These are phyloP conservation scores for Geotrupes spiniger DNA, from an alignment of 2,888 invertebrate genomes.

Conservation along the genomic window DNA sequence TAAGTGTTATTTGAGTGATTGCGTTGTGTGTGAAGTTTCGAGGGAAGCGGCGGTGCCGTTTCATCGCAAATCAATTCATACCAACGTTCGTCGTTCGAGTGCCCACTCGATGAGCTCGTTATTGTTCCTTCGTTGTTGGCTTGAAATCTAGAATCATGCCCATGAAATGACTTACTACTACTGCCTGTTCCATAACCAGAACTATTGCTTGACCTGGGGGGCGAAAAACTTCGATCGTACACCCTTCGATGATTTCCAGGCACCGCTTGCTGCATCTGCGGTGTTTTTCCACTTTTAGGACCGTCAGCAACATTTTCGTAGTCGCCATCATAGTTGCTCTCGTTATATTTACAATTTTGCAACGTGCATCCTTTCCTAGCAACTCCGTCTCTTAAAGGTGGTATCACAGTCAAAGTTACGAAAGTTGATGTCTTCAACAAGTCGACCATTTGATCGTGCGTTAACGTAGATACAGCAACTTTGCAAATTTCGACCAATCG, in stretches of 20 bases:
- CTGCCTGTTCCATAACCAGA: slow-evolving; percentile 82
- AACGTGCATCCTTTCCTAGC: slow-evolving; percentile 67
- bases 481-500: slow-evolving; percentile 74
- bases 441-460: slow-evolving; percentile 91
- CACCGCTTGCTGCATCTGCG: slow-evolving; percentile 54
- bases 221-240: slow-evolving; percentile 72
- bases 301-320: slow-evolving; percentile 64
- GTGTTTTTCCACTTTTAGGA: slow-evolving; percentile 49
- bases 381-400: slow-evolving; percentile 67
- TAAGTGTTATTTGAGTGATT: slow-evolving; percentile 41
- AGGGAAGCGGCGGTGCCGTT: slow-evolving; percentile 54
- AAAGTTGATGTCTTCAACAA: slow-evolving; percentile 84
- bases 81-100: slow-evolving; percentile 66
- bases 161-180: slow-evolving; percentile 49
- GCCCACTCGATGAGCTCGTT: slow-evolving; percentile 63
- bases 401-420: slow-evolving; percentile 80
- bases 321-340: slow-evolving; percentile 61
- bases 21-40: slow-evolving; percentile 22
- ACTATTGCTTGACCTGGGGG: slow-evolving; percentile 74
- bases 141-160: slow-evolving; percentile 28
- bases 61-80: slow-evolving; percentile 55
- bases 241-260: slow-evolving; percentile 63
- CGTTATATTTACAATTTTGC: slow-evolving; percentile 63
- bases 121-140: slow-evolving; percentile 46
- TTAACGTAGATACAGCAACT: slow-evolving; percentile 77